Evolutionary conservation across 2,888 invertebrate species (phyloP).

Genomic region (Tenthredo scrophulariae): DNA sequence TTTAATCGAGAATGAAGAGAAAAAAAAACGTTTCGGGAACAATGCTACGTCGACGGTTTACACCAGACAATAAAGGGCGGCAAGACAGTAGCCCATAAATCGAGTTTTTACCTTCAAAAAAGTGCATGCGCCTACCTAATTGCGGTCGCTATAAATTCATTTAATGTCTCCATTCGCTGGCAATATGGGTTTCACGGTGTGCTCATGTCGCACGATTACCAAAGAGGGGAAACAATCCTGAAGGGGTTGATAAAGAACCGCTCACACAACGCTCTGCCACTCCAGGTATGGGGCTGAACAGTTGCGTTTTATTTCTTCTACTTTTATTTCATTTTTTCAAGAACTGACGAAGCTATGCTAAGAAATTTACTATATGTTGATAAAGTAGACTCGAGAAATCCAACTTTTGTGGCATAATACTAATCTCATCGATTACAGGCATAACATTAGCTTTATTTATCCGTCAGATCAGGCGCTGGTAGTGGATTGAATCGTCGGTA

Average conservation of each 20-base stretch:
- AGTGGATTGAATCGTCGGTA: slow-evolving; percentile 28
- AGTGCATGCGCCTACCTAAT: slow-evolving; percentile 64
- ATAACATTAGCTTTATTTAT: slow-evolving; percentile 75
- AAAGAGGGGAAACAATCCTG: slow-evolving; percentile 20
- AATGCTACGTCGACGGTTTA: slow-evolving; percentile 16
- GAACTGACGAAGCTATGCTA: background rate
- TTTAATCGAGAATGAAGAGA: slow-evolving; percentile 21
- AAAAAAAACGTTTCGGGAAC: background rate
- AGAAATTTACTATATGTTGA: background rate
- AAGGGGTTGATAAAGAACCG: slow-evolving; percentile 45
- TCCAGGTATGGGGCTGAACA: slow-evolving; percentile 13
- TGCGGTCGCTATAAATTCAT: slow-evolving; percentile 73
- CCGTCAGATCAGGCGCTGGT: slow-evolving; percentile 65
- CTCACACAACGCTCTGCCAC: background rate
- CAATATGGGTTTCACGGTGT: slow-evolving; percentile 56
- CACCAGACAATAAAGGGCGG: slow-evolving; percentile 25
- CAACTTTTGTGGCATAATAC: background rate
- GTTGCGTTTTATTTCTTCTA: background rate
- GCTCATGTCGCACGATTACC: slow-evolving; percentile 41
- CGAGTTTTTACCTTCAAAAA: slow-evolving; percentile 45
- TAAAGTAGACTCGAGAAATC: background rate
- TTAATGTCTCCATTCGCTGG: slow-evolving; percentile 69
- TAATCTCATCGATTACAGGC: slow-evolving; percentile 64
- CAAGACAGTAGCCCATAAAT: slow-evolving; percentile 48
- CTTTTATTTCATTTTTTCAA: background rate